These are phyloP conservation scores for Hestina assimilis DNA, from an alignment of 1,140 invertebrate species.

Conservation along the genomic window DNA sequence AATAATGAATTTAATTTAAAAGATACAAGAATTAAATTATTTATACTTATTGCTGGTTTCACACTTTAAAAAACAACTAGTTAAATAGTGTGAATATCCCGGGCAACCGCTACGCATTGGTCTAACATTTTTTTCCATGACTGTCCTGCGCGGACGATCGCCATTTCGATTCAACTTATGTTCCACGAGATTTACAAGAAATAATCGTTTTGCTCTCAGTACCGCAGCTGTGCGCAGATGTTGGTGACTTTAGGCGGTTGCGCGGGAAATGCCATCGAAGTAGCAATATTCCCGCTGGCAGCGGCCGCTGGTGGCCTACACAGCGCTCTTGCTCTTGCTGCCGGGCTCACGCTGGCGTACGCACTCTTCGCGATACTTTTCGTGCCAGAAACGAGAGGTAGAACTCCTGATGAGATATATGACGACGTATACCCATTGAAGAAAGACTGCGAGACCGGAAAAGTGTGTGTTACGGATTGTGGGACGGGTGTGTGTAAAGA, in stretches of 20 bases:
- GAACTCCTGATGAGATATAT: slow-evolving; percentile 42
- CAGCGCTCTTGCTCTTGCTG: slow-evolving; percentile 36
- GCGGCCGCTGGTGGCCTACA: slow-evolving; percentile 29
- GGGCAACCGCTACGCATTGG: no score
- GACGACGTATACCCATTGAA: slow-evolving; percentile 15
- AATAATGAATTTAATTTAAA: no score
- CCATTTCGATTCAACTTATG: no score
- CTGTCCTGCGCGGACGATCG: no score
- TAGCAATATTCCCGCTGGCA: slow-evolving; percentile 40
- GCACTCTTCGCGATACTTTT: slow-evolving; percentile 29
- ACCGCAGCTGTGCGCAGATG: slow-evolving; percentile 50
- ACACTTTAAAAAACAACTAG: no score
- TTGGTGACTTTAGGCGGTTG: slow-evolving; percentile 35
- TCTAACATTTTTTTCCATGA: no score
- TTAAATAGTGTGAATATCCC: no score
- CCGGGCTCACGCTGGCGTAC: slow-evolving; percentile 38
- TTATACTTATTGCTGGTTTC: no score
- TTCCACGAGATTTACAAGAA: neutral
- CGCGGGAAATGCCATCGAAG: slow-evolving; percentile 47
- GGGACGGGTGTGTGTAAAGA: no score
- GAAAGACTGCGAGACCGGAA: no score
- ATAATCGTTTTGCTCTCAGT: slow-evolving; percentile 30
- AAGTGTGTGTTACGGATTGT: no score
- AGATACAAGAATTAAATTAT: no score
- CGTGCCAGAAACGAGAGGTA: slow-evolving; percentile 43